phyloP scores from a whole-genome alignment of 2,888 invertebrate species.

The Hirudinaria manillensis region DNA sequence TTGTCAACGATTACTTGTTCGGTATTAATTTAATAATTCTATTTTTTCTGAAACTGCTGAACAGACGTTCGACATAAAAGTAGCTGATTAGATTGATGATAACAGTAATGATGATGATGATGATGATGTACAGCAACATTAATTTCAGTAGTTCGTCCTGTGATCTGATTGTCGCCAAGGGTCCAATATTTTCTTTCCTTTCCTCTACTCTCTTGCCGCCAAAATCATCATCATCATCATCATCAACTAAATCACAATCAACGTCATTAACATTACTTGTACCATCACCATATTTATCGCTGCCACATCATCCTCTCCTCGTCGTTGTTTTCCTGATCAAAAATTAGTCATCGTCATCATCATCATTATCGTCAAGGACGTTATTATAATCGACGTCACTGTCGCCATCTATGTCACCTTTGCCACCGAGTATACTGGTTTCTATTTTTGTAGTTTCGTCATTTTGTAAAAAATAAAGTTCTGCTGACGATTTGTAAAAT shows the following conservation, averaged over 20 bases:
- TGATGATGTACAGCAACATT: neutral
- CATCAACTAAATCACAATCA: constrained; percentile 20
- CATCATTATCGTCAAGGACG: neutral
- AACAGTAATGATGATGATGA: constrained; percentile 13
- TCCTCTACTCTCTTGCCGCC: neutral
- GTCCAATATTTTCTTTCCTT: neutral
- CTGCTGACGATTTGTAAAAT: too few species aligned
- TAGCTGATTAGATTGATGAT: neutral
- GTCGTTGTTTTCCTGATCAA: neutral
- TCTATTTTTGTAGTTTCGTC: too few species aligned
- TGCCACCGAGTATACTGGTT: too few species aligned
- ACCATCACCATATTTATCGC: constrained; percentile 17
- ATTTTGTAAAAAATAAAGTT: too few species aligned
- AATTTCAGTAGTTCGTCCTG: neutral
- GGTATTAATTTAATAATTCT: neutral
- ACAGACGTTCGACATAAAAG: neutral
- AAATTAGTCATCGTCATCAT: neutral
- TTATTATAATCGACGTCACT: neutral
- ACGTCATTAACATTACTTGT: constrained; percentile 5
- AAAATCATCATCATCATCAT: constrained; percentile 26
- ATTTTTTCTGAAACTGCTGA: too few species aligned
- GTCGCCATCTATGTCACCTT: neutral
- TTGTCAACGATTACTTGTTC: neutral
- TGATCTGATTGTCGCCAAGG: neutral
- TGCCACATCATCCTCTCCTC: neutral